A percentile compares a stretch with the other conserved stretches of the same genome.
Evolutionary conservation across 2,113 vertebrate species (phyloP).

Genomic region (Noturus placidus): DNA sequence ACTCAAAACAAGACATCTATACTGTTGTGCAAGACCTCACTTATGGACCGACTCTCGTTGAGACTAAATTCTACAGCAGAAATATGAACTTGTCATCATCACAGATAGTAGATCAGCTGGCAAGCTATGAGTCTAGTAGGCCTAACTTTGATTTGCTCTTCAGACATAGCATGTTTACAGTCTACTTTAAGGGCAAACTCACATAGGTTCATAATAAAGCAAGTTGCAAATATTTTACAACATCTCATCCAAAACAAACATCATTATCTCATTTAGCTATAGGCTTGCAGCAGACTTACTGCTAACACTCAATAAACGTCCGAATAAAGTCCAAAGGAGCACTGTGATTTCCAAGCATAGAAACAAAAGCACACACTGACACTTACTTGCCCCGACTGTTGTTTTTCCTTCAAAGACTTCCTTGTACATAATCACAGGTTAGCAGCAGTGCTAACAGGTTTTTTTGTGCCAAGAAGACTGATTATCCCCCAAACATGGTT

Average conservation of each 20-base stretch:
- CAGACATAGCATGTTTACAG: not conserved
- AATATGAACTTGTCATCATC: no score
- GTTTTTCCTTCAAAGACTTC: slow-evolving; percentile 25
- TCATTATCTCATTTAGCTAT: slow-evolving; percentile 14
- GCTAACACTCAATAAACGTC: slow-evolving; percentile 34
- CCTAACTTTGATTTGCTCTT: not conserved
- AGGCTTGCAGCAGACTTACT: not conserved
- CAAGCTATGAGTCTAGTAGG: not conserved
- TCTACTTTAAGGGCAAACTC: not conserved
- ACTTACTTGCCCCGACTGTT: not conserved
- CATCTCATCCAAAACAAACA: not conserved
- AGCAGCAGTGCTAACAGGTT: slow-evolving; percentile 60
- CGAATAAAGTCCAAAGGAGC: slow-evolving; percentile 5
- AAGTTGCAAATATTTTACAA: not conserved
- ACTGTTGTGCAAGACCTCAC: not conserved
- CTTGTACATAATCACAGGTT: slow-evolving; percentile 59
- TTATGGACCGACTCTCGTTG: not conserved
- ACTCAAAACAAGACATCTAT: not conserved
- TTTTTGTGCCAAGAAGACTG: slow-evolving; percentile 50
- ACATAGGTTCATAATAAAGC: not conserved
- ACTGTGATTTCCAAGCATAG: not conserved
- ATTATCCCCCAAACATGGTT: slow-evolving; percentile 65
- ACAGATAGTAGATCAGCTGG: not conserved
- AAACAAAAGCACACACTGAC: not conserved
- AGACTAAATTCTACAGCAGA: not conserved